phyloP scores from a whole-genome alignment of 1,140 invertebrate genomes.

The Mercenaria mercenaria region DNA sequence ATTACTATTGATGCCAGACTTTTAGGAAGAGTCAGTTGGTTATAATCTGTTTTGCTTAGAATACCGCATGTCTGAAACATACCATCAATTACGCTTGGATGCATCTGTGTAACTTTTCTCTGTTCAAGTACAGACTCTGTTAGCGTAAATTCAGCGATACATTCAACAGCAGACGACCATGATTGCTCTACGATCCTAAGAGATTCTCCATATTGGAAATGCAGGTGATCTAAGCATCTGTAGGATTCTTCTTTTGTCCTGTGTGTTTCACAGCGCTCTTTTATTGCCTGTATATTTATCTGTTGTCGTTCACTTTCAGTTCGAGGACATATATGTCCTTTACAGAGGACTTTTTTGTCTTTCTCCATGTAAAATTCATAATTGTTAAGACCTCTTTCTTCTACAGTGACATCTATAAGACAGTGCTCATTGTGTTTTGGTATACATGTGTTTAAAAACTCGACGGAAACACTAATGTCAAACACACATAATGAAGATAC shows the following conservation, averaged over 20 bases:
- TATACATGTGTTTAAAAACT: slow-evolving; percentile 39
- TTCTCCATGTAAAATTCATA: background rate
- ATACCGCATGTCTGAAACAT: slow-evolving; percentile 71
- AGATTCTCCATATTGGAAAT: slow-evolving; percentile 73
- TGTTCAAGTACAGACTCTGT: slow-evolving; percentile 65
- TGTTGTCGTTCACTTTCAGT: background rate
- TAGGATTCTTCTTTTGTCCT: slow-evolving; percentile 71
- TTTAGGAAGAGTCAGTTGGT: slow-evolving; percentile 50
- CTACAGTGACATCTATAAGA: background rate
- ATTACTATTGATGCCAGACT: slow-evolving; percentile 40
- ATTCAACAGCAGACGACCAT: slow-evolving; percentile 66
- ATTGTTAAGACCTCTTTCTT: background rate
- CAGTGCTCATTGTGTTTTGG: slow-evolving; percentile 39
- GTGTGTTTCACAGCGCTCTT: slow-evolving; percentile 64
- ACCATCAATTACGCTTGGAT: slow-evolving; percentile 74
- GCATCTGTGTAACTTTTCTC: slow-evolving; percentile 68
- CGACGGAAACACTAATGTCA: slow-evolving; percentile 26
- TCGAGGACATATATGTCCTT: background rate
- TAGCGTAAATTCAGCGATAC: slow-evolving; percentile 70
- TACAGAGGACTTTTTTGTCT: background rate
- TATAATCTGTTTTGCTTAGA: background rate
- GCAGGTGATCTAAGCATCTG: slow-evolving; percentile 63
- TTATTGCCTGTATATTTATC: slow-evolving; percentile 60
- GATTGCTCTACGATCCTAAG: slow-evolving; percentile 67
- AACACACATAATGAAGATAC: background rate